These are phyloP conservation scores for Tholera decimalis DNA, from an alignment of 2,888 invertebrate species.

Conservation along the genomic window DNA sequence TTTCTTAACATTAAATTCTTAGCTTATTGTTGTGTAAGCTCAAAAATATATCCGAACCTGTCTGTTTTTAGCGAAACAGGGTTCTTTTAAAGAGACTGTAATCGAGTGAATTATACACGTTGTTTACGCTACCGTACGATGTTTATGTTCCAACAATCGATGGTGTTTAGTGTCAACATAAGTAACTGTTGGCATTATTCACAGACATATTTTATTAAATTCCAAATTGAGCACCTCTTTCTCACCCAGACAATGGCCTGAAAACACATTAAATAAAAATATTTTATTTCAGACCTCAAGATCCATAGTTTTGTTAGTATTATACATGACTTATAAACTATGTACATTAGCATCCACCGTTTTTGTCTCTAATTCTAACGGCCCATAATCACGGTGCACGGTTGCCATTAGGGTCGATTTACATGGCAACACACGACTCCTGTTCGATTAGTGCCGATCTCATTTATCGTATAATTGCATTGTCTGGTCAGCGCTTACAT, in stretches of 20 bases:
- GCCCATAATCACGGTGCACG: conserved; percentile 11
- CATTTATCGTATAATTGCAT: conserved; percentile 47
- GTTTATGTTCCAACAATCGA: neutral
- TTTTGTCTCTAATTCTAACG: neutral
- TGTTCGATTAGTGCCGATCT: conserved; percentile 18
- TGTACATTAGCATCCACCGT: neutral
- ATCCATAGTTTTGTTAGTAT: no score
- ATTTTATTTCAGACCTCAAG: no score
- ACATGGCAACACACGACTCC: conserved; percentile 1
- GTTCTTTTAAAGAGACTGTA: neutral
- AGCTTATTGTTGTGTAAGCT: conserved; percentile 20
- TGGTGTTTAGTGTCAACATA: neutral
- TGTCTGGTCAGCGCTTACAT: conserved; percentile 20
- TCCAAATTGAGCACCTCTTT: neutral
- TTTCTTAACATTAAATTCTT: conserved; percentile 28
- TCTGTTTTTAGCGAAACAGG: neutral
- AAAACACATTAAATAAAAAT: neutral
- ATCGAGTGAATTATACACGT: neutral
- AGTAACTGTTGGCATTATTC: neutral
- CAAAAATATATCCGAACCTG: conserved; percentile 30
- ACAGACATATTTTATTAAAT: neutral
- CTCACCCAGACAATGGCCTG: neutral
- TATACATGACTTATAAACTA: no score
- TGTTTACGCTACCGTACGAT: neutral
- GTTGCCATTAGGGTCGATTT: conserved; percentile 31